These are phyloP conservation scores for Mimas tiliae DNA, from an alignment of 2,888 invertebrate species.

Conservation along the genomic window DNA sequence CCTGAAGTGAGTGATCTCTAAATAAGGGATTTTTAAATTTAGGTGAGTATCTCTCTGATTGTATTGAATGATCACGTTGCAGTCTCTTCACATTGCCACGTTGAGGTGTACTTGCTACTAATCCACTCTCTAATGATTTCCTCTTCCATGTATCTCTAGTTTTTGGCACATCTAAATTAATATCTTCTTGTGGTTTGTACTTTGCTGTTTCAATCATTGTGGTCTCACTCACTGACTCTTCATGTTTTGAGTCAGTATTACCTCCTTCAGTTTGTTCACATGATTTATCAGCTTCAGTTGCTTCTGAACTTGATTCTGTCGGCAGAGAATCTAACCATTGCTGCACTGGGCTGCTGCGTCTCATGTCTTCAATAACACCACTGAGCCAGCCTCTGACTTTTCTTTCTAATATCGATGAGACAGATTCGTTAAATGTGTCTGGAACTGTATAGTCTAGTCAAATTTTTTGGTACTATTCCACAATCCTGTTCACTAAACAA, in stretches of 20 bases:
- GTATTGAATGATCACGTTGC: constrained; percentile 76
- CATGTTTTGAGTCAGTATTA: constrained; percentile 65
- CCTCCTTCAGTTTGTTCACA: constrained; percentile 45
- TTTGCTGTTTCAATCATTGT: constrained; percentile 64
- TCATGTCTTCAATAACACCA: constrained; percentile 84
- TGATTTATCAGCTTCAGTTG: constrained; percentile 44
- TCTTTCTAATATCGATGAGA: constrained; percentile 75
- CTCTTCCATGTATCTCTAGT: constrained; percentile 67
- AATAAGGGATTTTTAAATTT: constrained; percentile 76
- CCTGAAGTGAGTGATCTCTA: constrained; percentile 81
- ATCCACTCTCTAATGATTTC: constrained; percentile 71
- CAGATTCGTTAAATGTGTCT: constrained; percentile 79
- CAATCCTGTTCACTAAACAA: neutral
- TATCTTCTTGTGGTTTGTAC: constrained; percentile 51
- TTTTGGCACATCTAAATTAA: constrained; percentile 65
- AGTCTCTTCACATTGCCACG: constrained; percentile 60
- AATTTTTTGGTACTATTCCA: neutral
- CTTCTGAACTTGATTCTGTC: constrained; percentile 51
- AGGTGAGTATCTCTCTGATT: constrained; percentile 76
- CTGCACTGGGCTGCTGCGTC: constrained; percentile 88
- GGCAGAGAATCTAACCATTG: constrained; percentile 91
- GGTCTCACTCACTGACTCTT: constrained; percentile 66
- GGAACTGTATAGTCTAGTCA: constrained; percentile 36
- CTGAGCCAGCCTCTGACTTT: constrained; percentile 79
- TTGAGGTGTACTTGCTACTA: constrained; percentile 60